Conservation (phyloP, 2,888 invertebrate species). For the Eupithecia vulgata region DNA sequence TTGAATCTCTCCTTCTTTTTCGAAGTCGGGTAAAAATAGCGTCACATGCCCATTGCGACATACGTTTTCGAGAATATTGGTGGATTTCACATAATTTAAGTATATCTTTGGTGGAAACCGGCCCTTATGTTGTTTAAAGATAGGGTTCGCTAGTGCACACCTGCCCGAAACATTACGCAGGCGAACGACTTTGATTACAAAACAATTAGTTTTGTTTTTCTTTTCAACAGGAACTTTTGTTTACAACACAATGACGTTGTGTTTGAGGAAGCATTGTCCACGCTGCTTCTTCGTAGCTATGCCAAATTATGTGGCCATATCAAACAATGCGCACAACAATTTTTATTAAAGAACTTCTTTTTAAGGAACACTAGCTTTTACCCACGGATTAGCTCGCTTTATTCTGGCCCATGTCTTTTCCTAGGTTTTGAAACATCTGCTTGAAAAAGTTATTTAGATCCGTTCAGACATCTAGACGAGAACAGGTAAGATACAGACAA, state of each 20-base stretch:
- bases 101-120: background rate
- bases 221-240: slow-evolving; percentile 1
- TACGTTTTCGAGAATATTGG: background rate
- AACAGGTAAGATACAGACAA: no score
- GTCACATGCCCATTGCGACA: background rate
- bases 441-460: no score
- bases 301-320: background rate
- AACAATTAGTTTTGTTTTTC: background rate
- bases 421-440: no score
- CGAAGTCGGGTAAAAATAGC: background rate
- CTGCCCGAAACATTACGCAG: background rate
- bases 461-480: no score
- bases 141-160: background rate
- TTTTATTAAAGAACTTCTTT: no score
- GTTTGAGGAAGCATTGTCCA: background rate
- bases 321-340: background rate
- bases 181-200: background rate
- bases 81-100: background rate
- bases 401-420: background rate
- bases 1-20: no score
- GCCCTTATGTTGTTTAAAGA: background rate
- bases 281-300: background rate
- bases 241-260: background rate
- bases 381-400: background rate
- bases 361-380: background rate